These are phyloP conservation scores for Zeuzera pyrina DNA, from an alignment of 2,888 invertebrate species.

Conservation along the genomic window DNA sequence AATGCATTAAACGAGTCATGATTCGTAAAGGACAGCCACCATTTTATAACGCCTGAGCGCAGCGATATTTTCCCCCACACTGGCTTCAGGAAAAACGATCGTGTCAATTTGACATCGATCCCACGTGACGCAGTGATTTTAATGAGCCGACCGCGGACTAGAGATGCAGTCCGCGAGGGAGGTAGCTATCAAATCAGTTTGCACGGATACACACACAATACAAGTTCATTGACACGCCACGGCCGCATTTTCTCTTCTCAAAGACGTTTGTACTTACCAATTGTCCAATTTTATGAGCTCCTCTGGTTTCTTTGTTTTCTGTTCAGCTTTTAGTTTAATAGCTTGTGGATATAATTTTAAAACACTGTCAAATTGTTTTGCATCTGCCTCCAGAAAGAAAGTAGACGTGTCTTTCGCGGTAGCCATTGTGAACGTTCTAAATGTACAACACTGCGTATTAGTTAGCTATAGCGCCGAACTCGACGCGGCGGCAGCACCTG, in stretches of 20 bases:
- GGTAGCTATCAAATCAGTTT: conserved; percentile 76
- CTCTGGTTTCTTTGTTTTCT: conserved; percentile 93
- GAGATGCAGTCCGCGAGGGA: conserved; percentile 77
- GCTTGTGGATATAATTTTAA: conserved; percentile 93
- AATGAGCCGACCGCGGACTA: conserved; percentile 77
- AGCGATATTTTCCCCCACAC: conserved; percentile 67
- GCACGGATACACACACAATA: conserved; percentile 75
- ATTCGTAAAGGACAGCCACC: conserved; percentile 63
- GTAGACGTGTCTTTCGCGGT: conserved; percentile 92
- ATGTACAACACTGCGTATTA: conserved; percentile 73
- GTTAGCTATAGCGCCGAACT: conserved; percentile 73
- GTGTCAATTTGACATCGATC: conserved; percentile 79
- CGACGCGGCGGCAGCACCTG: conserved; percentile 75
- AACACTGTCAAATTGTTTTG: conserved; percentile 89
- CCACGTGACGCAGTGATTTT: conserved; percentile 82
- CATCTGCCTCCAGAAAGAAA: conserved; percentile 93
- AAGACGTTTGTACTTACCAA: conserved; percentile 84
- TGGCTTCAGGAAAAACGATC: conserved; percentile 71
- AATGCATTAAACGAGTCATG: conserved; percentile 52
- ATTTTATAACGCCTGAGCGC: conserved; percentile 73
- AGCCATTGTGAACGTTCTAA: conserved; percentile 82
- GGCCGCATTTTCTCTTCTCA: conserved; percentile 73
- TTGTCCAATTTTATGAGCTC: conserved; percentile 95
- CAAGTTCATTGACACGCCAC: conserved; percentile 75
- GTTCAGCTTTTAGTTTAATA: conserved; percentile 90